Evolutionary conservation across 1,140 invertebrate genomes (phyloP), one percentile per base, ranked within the genome.

Genomic region (Papilio aristodemus): DNA sequence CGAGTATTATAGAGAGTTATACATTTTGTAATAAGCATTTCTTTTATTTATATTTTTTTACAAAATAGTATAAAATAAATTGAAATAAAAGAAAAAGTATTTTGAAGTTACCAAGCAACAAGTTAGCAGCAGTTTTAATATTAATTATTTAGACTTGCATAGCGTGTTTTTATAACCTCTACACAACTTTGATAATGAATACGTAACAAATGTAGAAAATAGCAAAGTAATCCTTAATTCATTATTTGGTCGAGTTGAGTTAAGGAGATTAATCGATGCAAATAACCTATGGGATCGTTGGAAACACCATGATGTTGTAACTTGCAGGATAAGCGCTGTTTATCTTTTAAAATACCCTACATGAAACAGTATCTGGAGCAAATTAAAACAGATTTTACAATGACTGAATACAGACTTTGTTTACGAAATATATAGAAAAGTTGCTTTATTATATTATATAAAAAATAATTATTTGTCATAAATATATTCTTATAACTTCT

Each of bases 241-340:
- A 73, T 70, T 70, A 73, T 59, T 39, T 68, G 69, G 68, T 71
- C 71, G 71, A 71, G 74, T 71, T 70, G 75, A 62, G 59, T 37
- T 38, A 62, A 62, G 36, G 27, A 68, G 69, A 54, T 67, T 80
- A 75, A 80, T 76, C 72, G 71, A 72, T 78, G 71, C 74, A 74
- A 78, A 69, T 80, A 77, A 74, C 77, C 77, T 57, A 64, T 71
- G 46, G 71, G 70, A 72, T 69, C 67, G 46, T 43, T 73, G 67
- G 22, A 38, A 22, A 69, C 14, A 57, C 71, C 71, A 76, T 67
- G n/a, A 13, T 39, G 68, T 43, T 69, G 13, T 50, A 43, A 58
- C 39, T 67, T 60, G n/a, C 9, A 50, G 68, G 68, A 71, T 19
- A 69, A 50, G 25, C 38, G n/a, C 43, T 54, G n/a, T n/a, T n/a